Percentiles rank a stretch among this genome's conserved stretches.
These are phyloP conservation scores for Chydorus sphaericus DNA, from an alignment of 2,888 invertebrate species.

Conservation along the genomic window DNA sequence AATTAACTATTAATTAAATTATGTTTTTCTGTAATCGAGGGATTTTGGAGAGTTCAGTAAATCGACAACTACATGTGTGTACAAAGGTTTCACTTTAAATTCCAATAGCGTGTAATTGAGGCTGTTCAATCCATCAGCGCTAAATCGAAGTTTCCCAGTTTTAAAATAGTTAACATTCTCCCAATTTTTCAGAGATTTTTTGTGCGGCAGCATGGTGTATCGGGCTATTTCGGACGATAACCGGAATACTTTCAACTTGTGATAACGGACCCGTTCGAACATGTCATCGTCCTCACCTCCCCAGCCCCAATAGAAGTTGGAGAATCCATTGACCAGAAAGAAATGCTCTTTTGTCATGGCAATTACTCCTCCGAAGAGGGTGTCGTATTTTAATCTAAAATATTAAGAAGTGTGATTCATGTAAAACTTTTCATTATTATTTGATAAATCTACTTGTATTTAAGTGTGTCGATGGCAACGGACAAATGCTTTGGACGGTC, in stretches of 20 bases:
- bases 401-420: no score
- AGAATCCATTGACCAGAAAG: background rate
- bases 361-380: conserved; percentile 34
- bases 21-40: no score
- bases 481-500: conserved; percentile 71
- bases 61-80: conserved; percentile 70
- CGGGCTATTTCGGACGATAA: background rate
- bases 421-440: no score
- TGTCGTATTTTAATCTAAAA: conserved; percentile 78
- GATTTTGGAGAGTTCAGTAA: no score
- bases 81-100: conserved; percentile 51
- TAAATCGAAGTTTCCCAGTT: conserved; percentile 67
- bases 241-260: background rate
- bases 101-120: conserved; percentile 59
- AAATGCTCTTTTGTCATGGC: background rate
- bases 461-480: conserved; percentile 67
- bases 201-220: background rate
- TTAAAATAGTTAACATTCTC: conserved; percentile 55
- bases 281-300: background rate
- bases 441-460: no score
- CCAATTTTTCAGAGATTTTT: background rate
- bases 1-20: no score
- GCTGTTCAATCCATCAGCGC: conserved; percentile 72
- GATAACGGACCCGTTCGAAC: background rate
- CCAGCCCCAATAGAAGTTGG: background rate